Evolutionary conservation across 2,888 invertebrate genomes (phyloP), one percentile per base, ranked within the genome.

Genomic region (Folsomia candida): DNA sequence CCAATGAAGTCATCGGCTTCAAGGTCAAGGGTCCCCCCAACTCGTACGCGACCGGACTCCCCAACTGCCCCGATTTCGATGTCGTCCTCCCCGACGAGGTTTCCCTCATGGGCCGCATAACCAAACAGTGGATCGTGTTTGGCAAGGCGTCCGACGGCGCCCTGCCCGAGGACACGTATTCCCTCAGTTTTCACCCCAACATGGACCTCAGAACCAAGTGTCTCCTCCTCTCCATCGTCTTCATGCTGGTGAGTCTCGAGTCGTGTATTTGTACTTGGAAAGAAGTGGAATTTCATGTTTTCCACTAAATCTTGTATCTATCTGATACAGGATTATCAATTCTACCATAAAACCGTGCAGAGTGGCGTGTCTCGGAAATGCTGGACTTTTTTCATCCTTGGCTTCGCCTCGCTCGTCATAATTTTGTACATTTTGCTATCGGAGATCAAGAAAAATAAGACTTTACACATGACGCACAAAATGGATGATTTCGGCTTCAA

Each of bases 171-270:
- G 76, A 76, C 66, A 72, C 69, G 6, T 74, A 74, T 66, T 62
- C 71, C 26, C 67, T 73, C 47, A 71, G 70, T 62, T 76, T 76
- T 63, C 76, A 76, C 51, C 74, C 76, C 18, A 71, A 68, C 29
- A 76, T 76, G 76, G 76, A 76, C 63, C 61, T 76, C 25, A 72
- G 74, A 64, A 76, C 72, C 3, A 76, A 74, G 59, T 71, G 68
- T 59, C 57, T 76, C 29, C 71, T 76, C 18, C 28, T 74, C 27
- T 72, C 76, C 14, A 71, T 72, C 9, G 76, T 76, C 69, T 76
- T 76, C 68, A 72, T 76, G 58, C n/a, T 76, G 51, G 76, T 76
- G 63, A 70, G 47, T 11, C 47, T 47, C 18, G 47, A 47, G 47
- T 47, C 47, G 14, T 47, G 47, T 11, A 47, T 47, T 47, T 47